Evolutionary conservation across 1,140 invertebrate species (phyloP), one percentile per base, ranked within the genome.

Genomic region (Lordiphosa mommai): DNA sequence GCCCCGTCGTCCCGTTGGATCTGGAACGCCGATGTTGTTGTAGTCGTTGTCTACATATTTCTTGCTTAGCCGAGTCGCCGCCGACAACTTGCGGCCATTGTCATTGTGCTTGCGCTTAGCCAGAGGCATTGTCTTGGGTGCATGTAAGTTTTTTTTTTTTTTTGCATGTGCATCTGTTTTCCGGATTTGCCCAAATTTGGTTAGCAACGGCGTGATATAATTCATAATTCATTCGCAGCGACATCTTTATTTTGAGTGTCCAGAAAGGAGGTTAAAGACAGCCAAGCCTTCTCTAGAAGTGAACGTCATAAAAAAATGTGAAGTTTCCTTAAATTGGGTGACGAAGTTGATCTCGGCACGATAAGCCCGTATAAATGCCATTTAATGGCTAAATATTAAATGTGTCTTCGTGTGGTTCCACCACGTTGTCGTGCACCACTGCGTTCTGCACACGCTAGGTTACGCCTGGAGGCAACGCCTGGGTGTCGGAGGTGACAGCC

Each of bases 321-420:
- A 66, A 77, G 64, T 60, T 43, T 38, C 57, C 32, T 53, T 73
- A 72, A 85, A 77, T 73, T 85, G 61, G 72, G 61, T 85, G 65
- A 84, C 85, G 79, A 85, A 79, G 69, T 64, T 66, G 79, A 85
- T 85, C 30, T 44, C 55, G 16, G 47, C 80, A 85, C 80, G 79
- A 86, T 85, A 74, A 85, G 80, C n/a, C 69, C 66, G 86, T 85
- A 85, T 73, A 85, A 85, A 79, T 73, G 72, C 70, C 61, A 84
- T 84, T 85, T 85, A 79, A 76, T 84, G 72, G 65, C 53, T 72
- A 85, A 79, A 85, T 85, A 84, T 85, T 85, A 85, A 79, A 85
- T 85, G 72, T 79, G 61, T 85, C 82, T 76, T 82, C 66, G 58
- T 82, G 72, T 70, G 61, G 66, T 69, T 16, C 16, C 13, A 16